A percentile compares a stretch with the other conserved stretches of the same genome.
phyloP scores from a whole-genome alignment of 2,797 vertebrate genomes.

The Sebastes reedi region DNA sequence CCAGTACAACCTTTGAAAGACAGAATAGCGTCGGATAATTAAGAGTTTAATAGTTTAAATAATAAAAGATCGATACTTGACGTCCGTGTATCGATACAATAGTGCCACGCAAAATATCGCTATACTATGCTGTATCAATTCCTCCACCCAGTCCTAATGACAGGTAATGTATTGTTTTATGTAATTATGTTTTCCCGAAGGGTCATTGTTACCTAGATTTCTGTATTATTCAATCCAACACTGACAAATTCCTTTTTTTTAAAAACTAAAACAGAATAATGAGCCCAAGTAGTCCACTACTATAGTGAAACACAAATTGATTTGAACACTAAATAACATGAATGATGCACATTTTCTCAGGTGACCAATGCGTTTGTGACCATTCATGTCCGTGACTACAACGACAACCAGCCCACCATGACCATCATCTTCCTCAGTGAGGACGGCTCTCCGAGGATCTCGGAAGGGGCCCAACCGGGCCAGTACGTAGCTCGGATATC shows the following conservation, averaged over 20 bases:
- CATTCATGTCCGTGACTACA: constrained; percentile 95
- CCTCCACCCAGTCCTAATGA: no score
- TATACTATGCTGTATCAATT: no score
- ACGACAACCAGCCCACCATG: constrained; percentile 99
- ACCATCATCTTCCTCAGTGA: constrained; percentile 99
- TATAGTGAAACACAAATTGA: background rate
- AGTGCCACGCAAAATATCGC: no score
- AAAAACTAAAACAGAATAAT: background rate
- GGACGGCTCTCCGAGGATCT: constrained; percentile 94
- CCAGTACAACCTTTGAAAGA: no score
- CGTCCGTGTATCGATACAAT: no score
- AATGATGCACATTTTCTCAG: constrained; percentile 44
- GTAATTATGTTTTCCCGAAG: background rate
- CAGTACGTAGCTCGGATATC: constrained; percentile 98
- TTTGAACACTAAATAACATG: background rate
- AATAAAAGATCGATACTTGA: no score
- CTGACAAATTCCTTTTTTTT: background rate
- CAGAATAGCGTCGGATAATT: no score
- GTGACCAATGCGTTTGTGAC: constrained; percentile 96
- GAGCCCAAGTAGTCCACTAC: background rate
- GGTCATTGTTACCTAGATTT: background rate
- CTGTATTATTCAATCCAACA: background rate
- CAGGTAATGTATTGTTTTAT: background rate
- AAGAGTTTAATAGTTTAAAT: no score
- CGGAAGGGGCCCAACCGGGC: constrained; percentile 95